Percentiles rank a stretch among this genome's conserved stretches.
Conservation (phyloP, 37 sponge, comb jelly and placozoan species). For the Beroe ovata region DNA sequence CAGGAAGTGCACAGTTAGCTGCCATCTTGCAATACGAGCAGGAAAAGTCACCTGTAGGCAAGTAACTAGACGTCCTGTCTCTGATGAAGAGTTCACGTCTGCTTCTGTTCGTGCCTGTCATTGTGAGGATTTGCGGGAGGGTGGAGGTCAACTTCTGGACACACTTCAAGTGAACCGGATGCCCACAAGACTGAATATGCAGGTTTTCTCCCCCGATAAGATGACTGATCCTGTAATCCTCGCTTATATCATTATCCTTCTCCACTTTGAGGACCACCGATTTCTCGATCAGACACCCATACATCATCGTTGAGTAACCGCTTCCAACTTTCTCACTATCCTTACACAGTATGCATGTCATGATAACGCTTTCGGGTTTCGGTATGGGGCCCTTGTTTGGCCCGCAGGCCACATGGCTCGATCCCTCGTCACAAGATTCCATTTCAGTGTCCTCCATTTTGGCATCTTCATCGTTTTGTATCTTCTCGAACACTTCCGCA, state of each 20-base stretch:
- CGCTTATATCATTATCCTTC: conserved; percentile 10
- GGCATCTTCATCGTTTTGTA: neutral
- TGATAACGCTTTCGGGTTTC: neutral
- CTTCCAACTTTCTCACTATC: conserved; percentile 40
- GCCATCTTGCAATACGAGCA: conserved; percentile 64
- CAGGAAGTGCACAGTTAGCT: conserved; percentile 43
- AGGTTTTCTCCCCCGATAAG: conserved; percentile 42
- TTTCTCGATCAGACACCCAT: conserved; percentile 61
- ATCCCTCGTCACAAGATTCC: conserved; percentile 13
- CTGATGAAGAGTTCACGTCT: neutral
- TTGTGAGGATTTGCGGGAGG: conserved; percentile 36
- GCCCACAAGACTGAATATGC: conserved; percentile 64
- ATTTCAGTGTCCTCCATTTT: neutral
- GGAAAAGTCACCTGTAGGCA: conserved; percentile 23
- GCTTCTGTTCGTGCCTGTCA: conserved; percentile 11
- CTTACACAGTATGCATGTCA: conserved; percentile 38
- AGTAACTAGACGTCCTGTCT: neutral
- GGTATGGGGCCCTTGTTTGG: conserved; percentile 59
- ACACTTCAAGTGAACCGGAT: conserved; percentile 48
- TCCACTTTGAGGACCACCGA: conserved; percentile 31
- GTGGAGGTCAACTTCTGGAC: conserved; percentile 19
- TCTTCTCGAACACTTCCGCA: neutral
- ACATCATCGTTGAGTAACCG: conserved; percentile 43
- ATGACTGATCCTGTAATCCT: conserved; percentile 47
- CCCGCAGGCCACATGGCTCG: neutral